Base-by-base conservation (phyloP, 2,113 vertebrate species). In the human region DNA sequence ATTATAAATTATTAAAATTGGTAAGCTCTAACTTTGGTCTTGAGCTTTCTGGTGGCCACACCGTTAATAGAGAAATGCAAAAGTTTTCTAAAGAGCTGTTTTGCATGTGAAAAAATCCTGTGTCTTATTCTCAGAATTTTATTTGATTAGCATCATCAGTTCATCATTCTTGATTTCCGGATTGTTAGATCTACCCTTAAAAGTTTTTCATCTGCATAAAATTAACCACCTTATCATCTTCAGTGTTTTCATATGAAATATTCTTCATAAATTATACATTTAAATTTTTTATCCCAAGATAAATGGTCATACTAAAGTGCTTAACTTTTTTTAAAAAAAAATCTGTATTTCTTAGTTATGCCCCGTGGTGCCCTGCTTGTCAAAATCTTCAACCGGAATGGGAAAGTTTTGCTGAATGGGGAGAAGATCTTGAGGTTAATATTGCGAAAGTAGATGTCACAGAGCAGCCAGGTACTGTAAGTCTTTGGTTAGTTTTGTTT, bases 351-450 rank as follows among this genome's bases (percentile, higher is more conserved):
- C 32, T 2, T 96, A 99, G 99, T 97, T 99, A 99, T 50, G 99
- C 99, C 3, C 99, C 99, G 0, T 99, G 99, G 99, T 99, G 99
- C 57, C 99, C 99, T 7, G 99, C 99, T 61, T 99, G 99, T 97
- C 99, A 99, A 97, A 99, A 98, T 95, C 99, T 99, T 50, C 99
- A 99, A 97, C 97, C 99, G 10, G 99, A 99, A 96, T 99, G 99
- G 99, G 99, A 99, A 97, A 99, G 99, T 96, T 99, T 99, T 85
- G 99, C 99, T 1, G 99, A 99, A 86, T 99, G 99, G 99, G 99
- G 99, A 45, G 99, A 99, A 90, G 99, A 99, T 98, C 99, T 99
- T 97, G 99, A 99, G 11, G 98, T 99, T 94, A 99, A 99, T 94
- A 98, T 99, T 16, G 99, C 99, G 89, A 99, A 99, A 97, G 99